Conservation (phyloP, 2,797 vertebrate species). For the Coregonus ussuriensis region DNA sequence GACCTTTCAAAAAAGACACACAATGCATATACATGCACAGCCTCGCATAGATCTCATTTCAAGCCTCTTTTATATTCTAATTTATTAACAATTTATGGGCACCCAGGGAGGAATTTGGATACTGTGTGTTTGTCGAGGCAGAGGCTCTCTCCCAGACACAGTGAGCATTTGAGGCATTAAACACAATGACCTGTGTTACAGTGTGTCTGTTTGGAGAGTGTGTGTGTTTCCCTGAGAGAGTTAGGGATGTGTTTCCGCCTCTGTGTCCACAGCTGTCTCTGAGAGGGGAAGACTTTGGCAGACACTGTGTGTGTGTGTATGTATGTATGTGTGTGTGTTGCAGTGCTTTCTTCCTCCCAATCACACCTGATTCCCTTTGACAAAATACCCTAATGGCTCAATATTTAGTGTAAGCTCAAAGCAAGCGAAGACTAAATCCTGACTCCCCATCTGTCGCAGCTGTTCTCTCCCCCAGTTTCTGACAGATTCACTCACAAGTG, state of each 20-base stretch:
- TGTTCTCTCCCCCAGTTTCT: constrained; percentile 33
- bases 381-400: constrained; percentile 56
- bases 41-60: constrained; percentile 48
- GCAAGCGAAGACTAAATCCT: constrained; percentile 34
- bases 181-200: constrained; percentile 49
- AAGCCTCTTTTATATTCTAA: constrained; percentile 54
- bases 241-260: constrained; percentile 16
- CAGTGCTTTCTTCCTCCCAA: constrained; percentile 29
- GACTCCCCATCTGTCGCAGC: constrained; percentile 38
- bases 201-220: constrained; percentile 9
- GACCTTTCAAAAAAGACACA: constrained; percentile 56
- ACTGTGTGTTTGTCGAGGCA: constrained; percentile 23
- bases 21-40: constrained; percentile 51
- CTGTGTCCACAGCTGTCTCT: constrained; percentile 35
- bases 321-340: background rate
- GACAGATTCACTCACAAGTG: constrained; percentile 35
- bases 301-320: constrained; percentile 14
- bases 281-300: constrained; percentile 26
- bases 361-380: constrained; percentile 63
- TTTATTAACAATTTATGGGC: constrained; percentile 55
- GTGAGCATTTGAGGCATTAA: constrained; percentile 57
- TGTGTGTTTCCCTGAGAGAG: constrained; percentile 30
- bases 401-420: constrained; percentile 52
- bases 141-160: constrained; percentile 32
- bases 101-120: constrained; percentile 48